Conservation (phyloP, 2,888 invertebrate genomes). For the Synanthedon myopaeformis region DNA sequence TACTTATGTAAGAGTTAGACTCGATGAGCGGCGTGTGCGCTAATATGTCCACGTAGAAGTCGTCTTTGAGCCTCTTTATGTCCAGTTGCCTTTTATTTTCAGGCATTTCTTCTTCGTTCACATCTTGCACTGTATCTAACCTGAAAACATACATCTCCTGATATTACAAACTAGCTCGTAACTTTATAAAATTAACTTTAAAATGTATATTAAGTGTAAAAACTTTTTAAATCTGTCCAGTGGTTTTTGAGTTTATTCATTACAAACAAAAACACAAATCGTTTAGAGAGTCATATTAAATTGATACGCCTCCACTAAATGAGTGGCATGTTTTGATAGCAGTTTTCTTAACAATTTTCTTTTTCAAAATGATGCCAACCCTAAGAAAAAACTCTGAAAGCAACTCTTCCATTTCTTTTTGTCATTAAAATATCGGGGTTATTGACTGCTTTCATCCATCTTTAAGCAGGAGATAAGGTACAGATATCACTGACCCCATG, state of each 20-base stretch:
- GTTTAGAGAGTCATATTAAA: too few relatives aligned
- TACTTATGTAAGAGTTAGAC: slow-evolving; percentile 33
- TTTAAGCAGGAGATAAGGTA: not conserved
- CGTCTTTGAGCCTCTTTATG: slow-evolving; percentile 46
- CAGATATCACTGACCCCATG: slow-evolving; percentile 21
- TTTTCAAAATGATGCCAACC: too few relatives aligned
- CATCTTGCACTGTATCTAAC: slow-evolving; percentile 33
- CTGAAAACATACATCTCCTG: slow-evolving; percentile 19
- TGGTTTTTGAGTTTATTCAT: too few relatives aligned
- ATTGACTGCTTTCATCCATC: not conserved
- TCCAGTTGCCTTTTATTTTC: slow-evolving; percentile 17
- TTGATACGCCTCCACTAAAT: too few relatives aligned
- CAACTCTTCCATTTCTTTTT: slow-evolving; percentile 1
- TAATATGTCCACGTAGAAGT: slow-evolving; percentile 51
- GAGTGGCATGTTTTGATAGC: too few relatives aligned
- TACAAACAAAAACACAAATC: too few relatives aligned
- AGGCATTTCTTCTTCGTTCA: slow-evolving; percentile 8
- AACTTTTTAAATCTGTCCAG: too few relatives aligned
- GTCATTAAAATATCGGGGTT: slow-evolving; percentile 2
- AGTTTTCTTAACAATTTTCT: too few relatives aligned
- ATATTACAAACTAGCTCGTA: too few relatives aligned
- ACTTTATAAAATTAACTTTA: too few relatives aligned
- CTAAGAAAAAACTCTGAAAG: too few relatives aligned
- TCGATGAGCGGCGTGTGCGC: slow-evolving; percentile 45
- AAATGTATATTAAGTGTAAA: too few relatives aligned